These are phyloP conservation scores for Petrophora chlorosata DNA, from an alignment of 2,888 invertebrate genomes.

Conservation along the genomic window DNA sequence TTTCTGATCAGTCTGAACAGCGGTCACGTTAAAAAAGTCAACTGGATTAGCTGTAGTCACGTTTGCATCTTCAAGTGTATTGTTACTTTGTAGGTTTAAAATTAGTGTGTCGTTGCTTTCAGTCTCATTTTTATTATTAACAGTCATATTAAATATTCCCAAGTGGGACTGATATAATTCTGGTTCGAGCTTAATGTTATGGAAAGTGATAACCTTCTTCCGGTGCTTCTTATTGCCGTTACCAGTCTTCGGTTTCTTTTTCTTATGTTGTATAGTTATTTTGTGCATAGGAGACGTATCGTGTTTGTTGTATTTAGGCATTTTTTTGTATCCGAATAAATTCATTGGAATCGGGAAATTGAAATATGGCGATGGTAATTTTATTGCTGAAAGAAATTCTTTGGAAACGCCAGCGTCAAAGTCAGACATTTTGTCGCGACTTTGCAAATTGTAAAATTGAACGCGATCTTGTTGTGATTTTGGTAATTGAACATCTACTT, in stretches of 20 bases:
- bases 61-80: slow-evolving; percentile 27
- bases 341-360: slow-evolving; percentile 64
- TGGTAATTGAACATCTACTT: slow-evolving; percentile 70
- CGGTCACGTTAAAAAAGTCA: slow-evolving; percentile 41
- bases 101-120: slow-evolving; percentile 28
- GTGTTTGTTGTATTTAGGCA: slow-evolving; percentile 44
- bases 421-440: slow-evolving; percentile 28
- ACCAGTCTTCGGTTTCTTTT: slow-evolving; percentile 61
- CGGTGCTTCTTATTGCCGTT: slow-evolving; percentile 65
- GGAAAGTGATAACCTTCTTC: slow-evolving; percentile 64
- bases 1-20: slow-evolving; percentile 50
- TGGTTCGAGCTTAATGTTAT: slow-evolving; percentile 59
- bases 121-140: slow-evolving; percentile 36
- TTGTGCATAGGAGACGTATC: slow-evolving; percentile 52
- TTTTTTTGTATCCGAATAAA: slow-evolving; percentile 53
- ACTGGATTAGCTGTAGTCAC: slow-evolving; percentile 37
- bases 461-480: slow-evolving; percentile 41
- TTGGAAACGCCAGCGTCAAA: slow-evolving; percentile 48
- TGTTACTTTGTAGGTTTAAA: slow-evolving; percentile 28
- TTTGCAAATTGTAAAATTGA: slow-evolving; percentile 16
- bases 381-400: slow-evolving; percentile 50
- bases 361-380: slow-evolving; percentile 59
- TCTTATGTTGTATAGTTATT: slow-evolving; percentile 70
- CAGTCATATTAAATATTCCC: slow-evolving; percentile 38
- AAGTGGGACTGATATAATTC: slow-evolving; percentile 43